Conservation (phyloP, 2,888 invertebrate species). For the Troides helena region DNA sequence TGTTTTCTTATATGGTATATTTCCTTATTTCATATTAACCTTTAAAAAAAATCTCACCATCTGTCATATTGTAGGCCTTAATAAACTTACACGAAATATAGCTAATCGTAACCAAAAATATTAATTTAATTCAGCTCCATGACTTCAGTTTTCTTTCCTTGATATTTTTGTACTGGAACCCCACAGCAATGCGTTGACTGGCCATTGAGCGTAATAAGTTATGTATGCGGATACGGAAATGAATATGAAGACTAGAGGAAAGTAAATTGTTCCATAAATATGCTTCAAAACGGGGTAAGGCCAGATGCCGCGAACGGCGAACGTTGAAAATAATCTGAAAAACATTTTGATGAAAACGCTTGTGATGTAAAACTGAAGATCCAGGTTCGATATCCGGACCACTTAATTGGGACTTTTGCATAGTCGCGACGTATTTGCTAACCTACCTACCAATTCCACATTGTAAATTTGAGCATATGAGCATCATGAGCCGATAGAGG, state of each 20-base stretch:
- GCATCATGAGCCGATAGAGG: no score
- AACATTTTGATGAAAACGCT: slow-evolving; percentile 24
- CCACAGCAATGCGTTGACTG: slow-evolving; percentile 31
- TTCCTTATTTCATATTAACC: no score
- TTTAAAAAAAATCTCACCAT: no score
- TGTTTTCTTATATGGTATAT: no score
- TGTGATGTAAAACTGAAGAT: background rate
- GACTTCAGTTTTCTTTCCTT: slow-evolving; percentile 19
- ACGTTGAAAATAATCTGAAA: slow-evolving; percentile 55
- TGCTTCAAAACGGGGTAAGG: slow-evolving; percentile 53
- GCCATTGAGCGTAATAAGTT: slow-evolving; percentile 48
- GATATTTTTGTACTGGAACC: background rate
- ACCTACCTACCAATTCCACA: no score
- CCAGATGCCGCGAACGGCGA: slow-evolving; percentile 46
- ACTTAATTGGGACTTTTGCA: no score
- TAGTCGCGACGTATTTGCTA: no score
- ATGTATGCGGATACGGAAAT: slow-evolving; percentile 12
- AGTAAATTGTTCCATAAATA: slow-evolving; percentile 50
- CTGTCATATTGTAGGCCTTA: no score
- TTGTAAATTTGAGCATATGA: no score
- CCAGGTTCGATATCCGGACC: background rate
- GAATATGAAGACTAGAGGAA: slow-evolving; percentile 37
- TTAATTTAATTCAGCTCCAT: slow-evolving; percentile 9
- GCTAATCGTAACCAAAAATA: background rate
- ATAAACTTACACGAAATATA: no score